Conservation (phyloP, 2,797 vertebrate genomes). For the Capromys pilorides region DNA sequence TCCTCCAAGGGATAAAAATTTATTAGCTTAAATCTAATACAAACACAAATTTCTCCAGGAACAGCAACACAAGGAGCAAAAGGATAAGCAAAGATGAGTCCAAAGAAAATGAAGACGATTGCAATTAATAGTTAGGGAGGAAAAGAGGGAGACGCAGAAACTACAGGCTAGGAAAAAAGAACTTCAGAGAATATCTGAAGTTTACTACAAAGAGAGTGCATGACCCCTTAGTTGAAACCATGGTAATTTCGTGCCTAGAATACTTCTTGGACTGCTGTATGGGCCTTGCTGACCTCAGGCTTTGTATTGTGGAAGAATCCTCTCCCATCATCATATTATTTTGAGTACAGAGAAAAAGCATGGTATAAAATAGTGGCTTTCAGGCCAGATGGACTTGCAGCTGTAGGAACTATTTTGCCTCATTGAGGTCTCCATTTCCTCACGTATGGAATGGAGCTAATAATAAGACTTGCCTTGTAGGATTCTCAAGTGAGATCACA, state of each 20-base stretch:
- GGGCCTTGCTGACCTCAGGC: not conserved
- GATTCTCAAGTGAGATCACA: not conserved
- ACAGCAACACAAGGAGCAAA: constrained; percentile 66
- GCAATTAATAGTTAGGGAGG: not conserved
- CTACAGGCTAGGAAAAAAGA: not conserved
- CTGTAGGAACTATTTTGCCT: not conserved
- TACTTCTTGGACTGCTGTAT: not conserved
- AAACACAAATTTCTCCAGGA: constrained; percentile 74
- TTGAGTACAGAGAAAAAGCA: not conserved
- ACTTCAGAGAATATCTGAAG: not conserved
- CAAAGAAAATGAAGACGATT: constrained; percentile 62
- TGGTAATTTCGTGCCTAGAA: not conserved
- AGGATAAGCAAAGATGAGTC: constrained; percentile 67
- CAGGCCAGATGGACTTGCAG: not conserved
- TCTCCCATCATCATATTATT: not conserved
- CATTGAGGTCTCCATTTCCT: not conserved
- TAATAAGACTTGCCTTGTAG: not conserved
- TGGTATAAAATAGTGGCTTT: not conserved
- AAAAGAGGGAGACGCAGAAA: not conserved
- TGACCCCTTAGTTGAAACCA: not conserved
- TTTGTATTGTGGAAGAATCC: not conserved
- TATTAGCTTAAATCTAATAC: constrained; percentile 74
- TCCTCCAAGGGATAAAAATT: constrained; percentile 66
- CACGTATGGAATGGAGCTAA: not conserved
- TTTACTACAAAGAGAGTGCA: not conserved